Evolutionary conservation across 2,888 invertebrate species (phyloP), one percentile per base, ranked within the genome.

Genomic region (Thera britannica): DNA sequence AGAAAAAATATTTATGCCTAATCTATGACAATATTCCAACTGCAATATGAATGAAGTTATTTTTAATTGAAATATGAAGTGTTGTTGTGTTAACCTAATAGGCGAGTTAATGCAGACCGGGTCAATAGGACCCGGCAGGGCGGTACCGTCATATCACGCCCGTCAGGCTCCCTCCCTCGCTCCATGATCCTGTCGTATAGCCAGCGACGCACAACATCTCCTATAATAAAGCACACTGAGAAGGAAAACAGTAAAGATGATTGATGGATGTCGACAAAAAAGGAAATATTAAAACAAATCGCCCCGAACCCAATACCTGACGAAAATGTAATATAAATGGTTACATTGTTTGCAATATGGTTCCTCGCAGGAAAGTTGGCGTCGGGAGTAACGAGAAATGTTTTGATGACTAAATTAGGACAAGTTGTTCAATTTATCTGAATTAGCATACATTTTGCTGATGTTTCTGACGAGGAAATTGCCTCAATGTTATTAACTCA

Each of bases 271-370:
- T 57, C 61, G 52, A 51, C 58, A 23, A 52, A 61, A 51, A 44
- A 57, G 9, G 55, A 62, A 62, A 66, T 62, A 62, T 46, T 58
- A 58, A n/a, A 58, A 7, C 46, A 38, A 57, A 61, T 36, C 54
- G 12, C 41, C 60, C 41, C 60, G 61, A 65, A 66, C 62, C 61
- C 35, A 66, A 65, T 65, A 65, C 65, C 65, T 61, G 54, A 1
- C 36, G 64, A 44, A n/a, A 66, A 36, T 57, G 56, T 66, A 61
- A 58, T 66, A 60, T 60, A 38, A 52, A 34, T 54, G 12, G 9
- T 38, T 55, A 66, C 35, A 56, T 66, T 56, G 59, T 60, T 60
- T 23, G 59, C 49, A 49, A 65, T 60, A 65, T 60, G 48, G 49
- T 58, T 51, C 38, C 41, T 11, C 58, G 12, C 7, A 46, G 46